phyloP scores from a whole-genome alignment of 2,113 vertebrate species.

The Entelurus aequoreus region DNA sequence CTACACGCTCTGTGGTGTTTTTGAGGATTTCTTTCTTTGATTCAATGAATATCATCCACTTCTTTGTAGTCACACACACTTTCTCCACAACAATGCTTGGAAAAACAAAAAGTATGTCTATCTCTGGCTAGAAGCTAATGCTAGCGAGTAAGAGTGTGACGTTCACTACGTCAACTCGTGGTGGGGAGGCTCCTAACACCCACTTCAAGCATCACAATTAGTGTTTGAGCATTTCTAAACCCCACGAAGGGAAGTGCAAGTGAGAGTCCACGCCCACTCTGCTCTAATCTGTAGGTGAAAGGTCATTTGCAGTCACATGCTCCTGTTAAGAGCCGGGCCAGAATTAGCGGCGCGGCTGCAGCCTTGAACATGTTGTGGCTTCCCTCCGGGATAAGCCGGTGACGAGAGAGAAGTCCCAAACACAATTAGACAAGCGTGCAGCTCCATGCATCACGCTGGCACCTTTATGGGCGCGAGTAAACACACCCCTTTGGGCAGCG shows the following conservation, averaged over 20 bases:
- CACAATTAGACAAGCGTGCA: constrained; percentile 38
- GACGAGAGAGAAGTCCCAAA: constrained; percentile 36
- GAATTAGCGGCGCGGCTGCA: constrained; percentile 25
- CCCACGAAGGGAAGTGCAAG: background rate
- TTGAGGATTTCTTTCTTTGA: no score
- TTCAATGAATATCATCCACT: no score
- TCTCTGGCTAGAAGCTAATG: no score
- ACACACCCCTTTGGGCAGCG: constrained; percentile 41
- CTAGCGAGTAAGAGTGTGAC: no score
- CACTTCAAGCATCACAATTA: no score
- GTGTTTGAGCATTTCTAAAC: background rate
- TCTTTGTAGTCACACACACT: no score
- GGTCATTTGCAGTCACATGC: constrained; percentile 24
- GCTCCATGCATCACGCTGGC: constrained; percentile 49
- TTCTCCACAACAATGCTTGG: no score
- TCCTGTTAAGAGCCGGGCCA: constrained; percentile 13
- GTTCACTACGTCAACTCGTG: no score
- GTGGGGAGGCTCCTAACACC: no score
- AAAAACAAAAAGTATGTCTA: no score
- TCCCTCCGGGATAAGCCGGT: constrained; percentile 34
- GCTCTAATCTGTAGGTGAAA: constrained; percentile 2
- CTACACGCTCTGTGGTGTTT: no score
- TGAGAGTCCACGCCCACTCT: background rate
- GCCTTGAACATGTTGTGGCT: constrained; percentile 16
- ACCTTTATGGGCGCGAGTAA: constrained; percentile 46